Evolutionary conservation across 2,797 vertebrate species (phyloP), one percentile per base, ranked within the genome.

Genomic region (Ptychadena robeensis): DNA sequence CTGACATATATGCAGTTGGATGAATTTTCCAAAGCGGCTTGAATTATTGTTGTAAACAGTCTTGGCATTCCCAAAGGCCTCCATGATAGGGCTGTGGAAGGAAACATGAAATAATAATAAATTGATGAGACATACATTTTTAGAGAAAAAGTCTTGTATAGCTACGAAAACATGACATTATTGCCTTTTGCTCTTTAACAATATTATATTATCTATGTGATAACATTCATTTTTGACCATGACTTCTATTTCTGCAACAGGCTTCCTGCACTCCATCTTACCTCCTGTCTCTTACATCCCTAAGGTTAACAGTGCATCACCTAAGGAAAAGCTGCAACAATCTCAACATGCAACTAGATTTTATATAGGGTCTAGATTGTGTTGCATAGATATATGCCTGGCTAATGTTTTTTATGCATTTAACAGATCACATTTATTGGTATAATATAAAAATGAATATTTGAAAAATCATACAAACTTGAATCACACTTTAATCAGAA

Each of bases 21-120:
- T 92, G 25, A 99, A 98, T 93, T 99, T 99, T 88, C 98, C 98
- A 8, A 99, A 99, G 83, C 98, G 97, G 87, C 97, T 98, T 8
- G 98, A 99, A 93, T 99, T 99, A 94, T 96, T 98, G 93, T 99
- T 99, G 94, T 98, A 96, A 88, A 98, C 95, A 0, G 98, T 99
- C 90, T 96, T 97, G 0, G 98, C 96, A 0, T 99, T 99, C 84
- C 98, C 98, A 2, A 99, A 99, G 10, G 97, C 97, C 90, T 99
- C 98, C 97, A 99, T 97, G 91, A 99, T 97, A 32, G 98, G 98
- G 88, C 98, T 99, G 88, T 65, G 38, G 73, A 87, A 82, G 87
- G 0, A 87, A 10, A 1, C 31, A 9, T 75, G 18, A 79, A 53
- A 48, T 40, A 18, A 31, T 0, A 11, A 86, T 81, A 87, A 67